These are phyloP conservation scores for Euborellia annulipes DNA, from an alignment of 1,140 invertebrate species.

Conservation along the genomic window DNA sequence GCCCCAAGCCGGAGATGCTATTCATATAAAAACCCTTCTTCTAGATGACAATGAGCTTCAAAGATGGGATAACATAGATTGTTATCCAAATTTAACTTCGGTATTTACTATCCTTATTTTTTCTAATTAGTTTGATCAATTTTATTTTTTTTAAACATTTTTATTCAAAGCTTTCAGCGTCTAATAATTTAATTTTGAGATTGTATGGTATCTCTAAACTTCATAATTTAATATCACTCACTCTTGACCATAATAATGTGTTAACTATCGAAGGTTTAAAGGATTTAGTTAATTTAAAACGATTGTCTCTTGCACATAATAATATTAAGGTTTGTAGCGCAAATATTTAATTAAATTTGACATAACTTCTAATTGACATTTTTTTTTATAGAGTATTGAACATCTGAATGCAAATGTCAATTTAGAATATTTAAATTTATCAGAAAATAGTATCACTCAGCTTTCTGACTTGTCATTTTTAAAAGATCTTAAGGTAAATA, in stretches of 20 bases:
- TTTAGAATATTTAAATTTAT: slow-evolving; percentile 69
- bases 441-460: slow-evolving; percentile 72
- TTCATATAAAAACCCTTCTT: slow-evolving; percentile 52
- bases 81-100: slow-evolving; percentile 61
- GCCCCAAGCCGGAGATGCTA: slow-evolving; percentile 18
- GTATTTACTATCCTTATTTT: slow-evolving; percentile 29
- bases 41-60: slow-evolving; percentile 76
- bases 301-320: slow-evolving; percentile 55
- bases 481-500: slow-evolving; percentile 55
- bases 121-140: not conserved
- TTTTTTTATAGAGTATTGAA: slow-evolving; percentile 57
- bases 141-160: slow-evolving; percentile 11
- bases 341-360: slow-evolving; percentile 33
- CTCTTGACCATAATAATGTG: slow-evolving; percentile 75
- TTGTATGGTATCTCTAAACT: slow-evolving; percentile 75
- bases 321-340: slow-evolving; percentile 55
- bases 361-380: slow-evolving; percentile 2
- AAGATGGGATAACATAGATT: slow-evolving; percentile 71
- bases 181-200: slow-evolving; percentile 64
- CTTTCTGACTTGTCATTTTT: slow-evolving; percentile 71
- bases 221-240: slow-evolving; percentile 59
- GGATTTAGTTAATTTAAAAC: slow-evolving; percentile 61
- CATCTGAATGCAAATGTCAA: slow-evolving; percentile 65
- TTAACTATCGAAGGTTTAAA: slow-evolving; percentile 76
- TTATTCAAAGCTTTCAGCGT: slow-evolving; percentile 55